A percentile compares a stretch with the other conserved stretches of the same genome.
Conservation (phyloP, 2,888 invertebrate species). For the Platynereis dumerilii region DNA sequence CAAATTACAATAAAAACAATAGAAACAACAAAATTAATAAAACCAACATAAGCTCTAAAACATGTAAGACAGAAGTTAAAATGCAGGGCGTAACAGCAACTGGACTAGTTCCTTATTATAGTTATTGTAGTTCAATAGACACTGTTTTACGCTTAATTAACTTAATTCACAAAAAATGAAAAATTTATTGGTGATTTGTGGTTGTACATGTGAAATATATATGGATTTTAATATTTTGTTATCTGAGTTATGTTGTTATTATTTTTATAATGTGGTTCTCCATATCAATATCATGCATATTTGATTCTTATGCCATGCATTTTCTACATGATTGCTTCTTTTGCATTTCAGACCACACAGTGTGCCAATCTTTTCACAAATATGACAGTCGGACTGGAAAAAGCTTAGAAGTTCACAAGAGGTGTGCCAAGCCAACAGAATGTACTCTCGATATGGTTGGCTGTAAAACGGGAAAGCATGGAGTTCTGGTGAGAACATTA, state of each 20-base stretch:
- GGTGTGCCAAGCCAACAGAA: conserved; percentile 70
- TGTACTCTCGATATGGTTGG: conserved; percentile 59
- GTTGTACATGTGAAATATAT: background rate
- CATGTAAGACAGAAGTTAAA: no score
- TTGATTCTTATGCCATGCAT: no score
- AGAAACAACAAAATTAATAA: no score
- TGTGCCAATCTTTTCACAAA: conserved; percentile 42
- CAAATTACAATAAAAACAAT: no score
- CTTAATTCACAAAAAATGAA: background rate
- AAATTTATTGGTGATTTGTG: background rate
- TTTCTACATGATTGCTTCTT: no score
- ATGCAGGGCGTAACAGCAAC: no score
- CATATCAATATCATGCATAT: no score
- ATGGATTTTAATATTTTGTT: background rate
- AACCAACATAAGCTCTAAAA: no score
- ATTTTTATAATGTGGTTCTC: no score
- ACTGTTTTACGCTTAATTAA: background rate
- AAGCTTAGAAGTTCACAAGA: conserved; percentile 72
- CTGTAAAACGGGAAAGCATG: conserved; percentile 5
- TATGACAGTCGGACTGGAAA: conserved; percentile 61
- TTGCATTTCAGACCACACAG: conserved; percentile 35
- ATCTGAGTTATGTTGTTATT: background rate
- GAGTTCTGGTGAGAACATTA: no score
- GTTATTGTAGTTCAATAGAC: no score
- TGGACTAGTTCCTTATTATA: no score